Evolutionary conservation across 2,797 vertebrate genomes (phyloP).

Genomic region (Alfaro cultratus): DNA sequence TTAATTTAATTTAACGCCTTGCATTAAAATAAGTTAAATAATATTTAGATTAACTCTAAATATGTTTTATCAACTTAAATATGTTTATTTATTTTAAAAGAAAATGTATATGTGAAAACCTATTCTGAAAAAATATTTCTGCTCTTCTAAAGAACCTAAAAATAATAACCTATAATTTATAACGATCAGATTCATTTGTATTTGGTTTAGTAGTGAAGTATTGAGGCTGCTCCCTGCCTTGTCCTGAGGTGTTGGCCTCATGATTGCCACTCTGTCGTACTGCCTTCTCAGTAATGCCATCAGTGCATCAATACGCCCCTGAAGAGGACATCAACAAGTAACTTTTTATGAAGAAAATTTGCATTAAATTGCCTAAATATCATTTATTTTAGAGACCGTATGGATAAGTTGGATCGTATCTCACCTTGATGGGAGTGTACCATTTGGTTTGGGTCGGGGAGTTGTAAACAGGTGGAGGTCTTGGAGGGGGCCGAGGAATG

Average conservation of each 20-base stretch:
- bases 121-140: background rate
- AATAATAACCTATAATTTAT: background rate
- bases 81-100: background rate
- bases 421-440: constrained; percentile 97
- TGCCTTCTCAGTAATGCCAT: constrained; percentile 89
- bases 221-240: constrained; percentile 79
- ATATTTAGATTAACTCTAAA: background rate
- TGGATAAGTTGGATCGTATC: background rate
- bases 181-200: background rate
- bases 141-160: background rate
- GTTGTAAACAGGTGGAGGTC: constrained; percentile 81
- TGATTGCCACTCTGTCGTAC: constrained; percentile 94
- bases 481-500: constrained; percentile 76
- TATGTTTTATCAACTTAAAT: constrained; percentile 11
- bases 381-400: background rate
- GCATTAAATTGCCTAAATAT: background rate
- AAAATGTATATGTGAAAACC: background rate
- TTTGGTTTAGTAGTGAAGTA: background rate
- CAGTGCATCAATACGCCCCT: constrained; percentile 94
- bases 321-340: constrained; percentile 6
- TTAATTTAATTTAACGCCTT: background rate
- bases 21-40: background rate
- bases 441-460: constrained; percentile 85
- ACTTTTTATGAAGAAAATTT: background rate
- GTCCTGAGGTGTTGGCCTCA: constrained; percentile 92